phyloP scores from a whole-genome alignment of 2,797 vertebrate species.

The Pangasius mekongensis region DNA sequence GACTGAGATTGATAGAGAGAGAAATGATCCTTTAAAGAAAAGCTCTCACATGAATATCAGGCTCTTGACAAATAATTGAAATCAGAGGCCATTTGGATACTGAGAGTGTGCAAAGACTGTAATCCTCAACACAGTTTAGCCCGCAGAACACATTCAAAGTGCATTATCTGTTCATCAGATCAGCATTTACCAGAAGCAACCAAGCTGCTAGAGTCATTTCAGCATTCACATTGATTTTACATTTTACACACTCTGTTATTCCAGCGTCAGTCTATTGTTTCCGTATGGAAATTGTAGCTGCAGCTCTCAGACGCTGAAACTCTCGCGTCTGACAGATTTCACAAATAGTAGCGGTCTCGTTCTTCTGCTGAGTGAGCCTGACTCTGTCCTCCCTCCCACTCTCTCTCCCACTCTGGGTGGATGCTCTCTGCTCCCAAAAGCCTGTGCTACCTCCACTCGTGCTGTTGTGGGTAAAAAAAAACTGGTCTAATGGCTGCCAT shows the following conservation, averaged over 20 bases:
- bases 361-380: conserved; percentile 37
- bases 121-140: background rate
- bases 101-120: background rate
- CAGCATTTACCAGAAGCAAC: background rate
- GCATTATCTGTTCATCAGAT: conserved; percentile 4
- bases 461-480: conserved; percentile 42
- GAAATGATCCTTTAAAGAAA: conserved; percentile 33
- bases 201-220: conserved; percentile 9
- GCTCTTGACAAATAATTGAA: conserved; percentile 9
- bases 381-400: conserved; percentile 9
- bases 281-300: background rate
- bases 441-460: conserved; percentile 33
- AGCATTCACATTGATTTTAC: background rate
- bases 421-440: conserved; percentile 32
- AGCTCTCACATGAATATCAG: background rate
- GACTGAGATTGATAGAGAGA: conserved; percentile 20
- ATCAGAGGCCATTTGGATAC: conserved; percentile 1
- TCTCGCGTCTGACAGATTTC: background rate
- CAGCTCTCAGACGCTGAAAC: conserved; percentile 10
- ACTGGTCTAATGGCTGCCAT: conserved; percentile 46
- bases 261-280: background rate
- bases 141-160: background rate
- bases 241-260: background rate
- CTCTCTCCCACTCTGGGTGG: conserved; percentile 17
- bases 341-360: conserved; percentile 5